Evolutionary conservation across 2,113 vertebrate genomes (phyloP).

Genomic region (Suncus etruscus): DNA sequence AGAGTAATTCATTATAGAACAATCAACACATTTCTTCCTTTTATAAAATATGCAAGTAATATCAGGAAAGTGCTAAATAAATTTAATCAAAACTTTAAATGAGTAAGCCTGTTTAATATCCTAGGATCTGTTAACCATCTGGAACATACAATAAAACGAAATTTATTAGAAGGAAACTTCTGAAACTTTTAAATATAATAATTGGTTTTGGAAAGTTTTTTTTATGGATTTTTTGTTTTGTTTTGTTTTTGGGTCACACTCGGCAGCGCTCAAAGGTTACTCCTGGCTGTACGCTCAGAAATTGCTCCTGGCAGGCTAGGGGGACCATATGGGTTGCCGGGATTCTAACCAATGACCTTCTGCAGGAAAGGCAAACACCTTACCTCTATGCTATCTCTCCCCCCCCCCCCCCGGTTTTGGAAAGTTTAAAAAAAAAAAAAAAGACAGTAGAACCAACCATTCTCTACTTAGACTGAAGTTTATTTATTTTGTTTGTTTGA

Average conservation of each 20-base stretch:
- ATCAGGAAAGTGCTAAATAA: conserved; percentile 33
- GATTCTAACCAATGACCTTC: too few relatives aligned
- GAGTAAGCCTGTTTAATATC: conserved; percentile 42
- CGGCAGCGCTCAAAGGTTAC: too few relatives aligned
- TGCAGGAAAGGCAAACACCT: too few relatives aligned
- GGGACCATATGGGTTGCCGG: too few relatives aligned
- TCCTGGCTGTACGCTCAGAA: too few relatives aligned
- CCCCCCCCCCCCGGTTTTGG: conserved; percentile 44
- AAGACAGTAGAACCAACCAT: conserved; percentile 58
- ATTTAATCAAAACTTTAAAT: conserved; percentile 61
- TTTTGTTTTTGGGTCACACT: too few relatives aligned
- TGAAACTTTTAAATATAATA: conserved; percentile 56
- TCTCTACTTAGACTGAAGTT: conserved; percentile 61
- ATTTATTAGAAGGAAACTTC: conserved; percentile 62
- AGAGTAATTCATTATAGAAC: background rate
- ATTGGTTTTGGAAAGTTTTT: conserved; percentile 47
- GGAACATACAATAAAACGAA: conserved; percentile 75
- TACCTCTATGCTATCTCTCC: too few relatives aligned
- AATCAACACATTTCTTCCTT: background rate
- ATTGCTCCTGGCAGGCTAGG: too few relatives aligned
- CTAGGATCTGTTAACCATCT: conserved; percentile 58
- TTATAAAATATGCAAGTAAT: background rate
- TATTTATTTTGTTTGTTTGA: conserved; percentile 74
- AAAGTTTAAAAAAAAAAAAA: conserved; percentile 45
- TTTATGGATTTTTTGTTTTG: too few relatives aligned